These are phyloP conservation scores for Lycopodina hypogea DNA, from an alignment of 37 sponge, comb jelly and placozoan species.

Conservation along the genomic window DNA sequence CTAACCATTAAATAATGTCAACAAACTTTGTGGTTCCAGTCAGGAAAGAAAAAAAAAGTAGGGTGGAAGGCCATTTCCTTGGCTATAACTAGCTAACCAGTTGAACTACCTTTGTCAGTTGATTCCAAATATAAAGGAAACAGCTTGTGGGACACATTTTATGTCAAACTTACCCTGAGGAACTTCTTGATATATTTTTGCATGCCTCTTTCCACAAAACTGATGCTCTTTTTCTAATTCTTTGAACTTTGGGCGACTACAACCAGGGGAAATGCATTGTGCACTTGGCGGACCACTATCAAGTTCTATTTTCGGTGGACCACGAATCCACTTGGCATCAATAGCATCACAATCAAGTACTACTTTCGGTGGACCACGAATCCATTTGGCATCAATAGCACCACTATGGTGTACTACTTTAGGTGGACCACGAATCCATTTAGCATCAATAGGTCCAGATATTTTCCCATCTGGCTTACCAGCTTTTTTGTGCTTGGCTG, in stretches of 20 bases:
- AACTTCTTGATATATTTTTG: not conserved
- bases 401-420: too few relatives aligned
- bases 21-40: too few relatives aligned
- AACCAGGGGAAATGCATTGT: conserved; percentile 8
- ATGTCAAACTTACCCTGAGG: not conserved
- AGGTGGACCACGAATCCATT: not conserved
- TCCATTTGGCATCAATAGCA: not conserved
- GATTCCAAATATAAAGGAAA: too few relatives aligned
- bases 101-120: too few relatives aligned
- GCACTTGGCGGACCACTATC: not conserved
- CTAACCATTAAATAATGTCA: too few relatives aligned
- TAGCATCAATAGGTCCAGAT: too few relatives aligned
- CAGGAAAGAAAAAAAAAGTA: too few relatives aligned
- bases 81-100: too few relatives aligned
- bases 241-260: not conserved
- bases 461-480: too few relatives aligned
- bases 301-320: not conserved
- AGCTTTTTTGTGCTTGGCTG: conserved; percentile 48
- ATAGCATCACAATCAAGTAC: too few relatives aligned
- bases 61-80: too few relatives aligned
- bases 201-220: conserved; percentile 57
- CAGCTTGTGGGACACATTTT: too few relatives aligned
- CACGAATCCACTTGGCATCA: not conserved
- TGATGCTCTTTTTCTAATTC: conserved; percentile 37
- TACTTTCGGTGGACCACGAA: not conserved